These are phyloP conservation scores for Agriopis marginaria DNA, from an alignment of 2,888 invertebrate species.

Conservation along the genomic window DNA sequence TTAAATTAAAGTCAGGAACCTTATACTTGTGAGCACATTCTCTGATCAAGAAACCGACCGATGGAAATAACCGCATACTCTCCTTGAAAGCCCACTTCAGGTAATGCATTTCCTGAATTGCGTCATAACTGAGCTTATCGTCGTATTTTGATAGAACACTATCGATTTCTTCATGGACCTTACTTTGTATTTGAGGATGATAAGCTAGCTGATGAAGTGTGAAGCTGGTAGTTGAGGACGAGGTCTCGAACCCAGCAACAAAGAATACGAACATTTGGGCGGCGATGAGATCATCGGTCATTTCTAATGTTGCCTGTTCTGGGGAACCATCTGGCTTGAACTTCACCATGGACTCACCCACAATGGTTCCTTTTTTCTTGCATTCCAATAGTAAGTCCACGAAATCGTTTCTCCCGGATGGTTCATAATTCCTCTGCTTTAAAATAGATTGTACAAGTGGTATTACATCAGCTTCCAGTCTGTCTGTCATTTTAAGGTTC, in stretches of 20 bases:
- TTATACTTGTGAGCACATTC: slow-evolving; percentile 58
- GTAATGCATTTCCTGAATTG: slow-evolving; percentile 64
- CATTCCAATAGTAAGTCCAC: slow-evolving; percentile 64
- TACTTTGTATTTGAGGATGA: slow-evolving; percentile 58
- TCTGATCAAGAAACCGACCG: slow-evolving; percentile 63
- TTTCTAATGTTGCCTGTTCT: slow-evolving; percentile 50
- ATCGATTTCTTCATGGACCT: slow-evolving; percentile 52
- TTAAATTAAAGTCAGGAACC: slow-evolving; percentile 57
- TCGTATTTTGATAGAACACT: slow-evolving; percentile 50
- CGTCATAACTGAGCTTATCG: slow-evolving; percentile 61
- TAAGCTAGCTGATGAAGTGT: slow-evolving; percentile 67
- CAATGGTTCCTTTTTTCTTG: slow-evolving; percentile 57
- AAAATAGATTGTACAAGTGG: slow-evolving; percentile 58
- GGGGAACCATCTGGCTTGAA: slow-evolving; percentile 58
- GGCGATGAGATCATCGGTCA: slow-evolving; percentile 58
- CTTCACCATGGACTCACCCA: slow-evolving; percentile 61
- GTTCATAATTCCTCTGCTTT: slow-evolving; percentile 60
- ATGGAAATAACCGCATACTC: slow-evolving; percentile 67
- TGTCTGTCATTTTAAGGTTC: slow-evolving; percentile 48
- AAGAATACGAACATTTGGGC: slow-evolving; percentile 68
- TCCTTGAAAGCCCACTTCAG: slow-evolving; percentile 65
- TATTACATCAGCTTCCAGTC: slow-evolving; percentile 55
- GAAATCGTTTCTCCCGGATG: slow-evolving; percentile 64
- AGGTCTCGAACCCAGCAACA: slow-evolving; percentile 67
- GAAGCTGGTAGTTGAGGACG: slow-evolving; percentile 65